Evolutionary conservation across 2,888 invertebrate genomes (phyloP).

Genomic region (Caenorhabditis zanzibari): DNA sequence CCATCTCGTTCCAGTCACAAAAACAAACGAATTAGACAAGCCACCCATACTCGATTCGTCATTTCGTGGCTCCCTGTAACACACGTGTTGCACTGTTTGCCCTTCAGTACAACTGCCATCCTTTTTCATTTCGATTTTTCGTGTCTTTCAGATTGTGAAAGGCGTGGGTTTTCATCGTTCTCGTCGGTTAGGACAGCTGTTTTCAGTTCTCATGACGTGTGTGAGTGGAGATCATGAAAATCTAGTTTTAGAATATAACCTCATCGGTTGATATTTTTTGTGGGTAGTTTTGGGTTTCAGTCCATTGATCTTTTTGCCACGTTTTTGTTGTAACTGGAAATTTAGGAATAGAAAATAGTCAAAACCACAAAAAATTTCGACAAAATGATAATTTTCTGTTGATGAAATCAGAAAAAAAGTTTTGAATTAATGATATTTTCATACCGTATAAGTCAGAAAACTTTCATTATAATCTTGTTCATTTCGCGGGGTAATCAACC

Average conservation of each 20-base stretch:
- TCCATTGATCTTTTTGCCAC: background rate
- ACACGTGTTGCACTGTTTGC: conserved; percentile 42
- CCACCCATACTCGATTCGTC: background rate
- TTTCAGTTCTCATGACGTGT: conserved; percentile 47
- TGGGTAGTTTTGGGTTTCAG: background rate
- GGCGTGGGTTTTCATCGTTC: conserved; percentile 17
- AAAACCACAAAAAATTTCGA: too few relatives aligned
- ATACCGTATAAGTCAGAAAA: too few relatives aligned
- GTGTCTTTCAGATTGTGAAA: conserved; percentile 7
- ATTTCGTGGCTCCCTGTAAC: conserved; percentile 2
- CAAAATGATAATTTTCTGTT: too few relatives aligned
- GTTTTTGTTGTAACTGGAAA: too few relatives aligned
- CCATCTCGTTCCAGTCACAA: too few relatives aligned
- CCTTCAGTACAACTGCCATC: conserved; percentile 14
- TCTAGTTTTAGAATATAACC: conserved; percentile 26
- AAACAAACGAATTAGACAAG: background rate
- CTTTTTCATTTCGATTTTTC: background rate
- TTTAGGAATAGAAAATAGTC: too few relatives aligned
- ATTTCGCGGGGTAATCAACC: too few relatives aligned
- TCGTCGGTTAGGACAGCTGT: conserved; percentile 36
- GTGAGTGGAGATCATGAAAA: conserved; percentile 21
- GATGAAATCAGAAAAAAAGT: too few relatives aligned
- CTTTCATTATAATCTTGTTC: too few relatives aligned
- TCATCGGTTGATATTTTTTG: background rate
- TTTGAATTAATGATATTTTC: too few relatives aligned